phyloP scores from a whole-genome alignment of 2,888 invertebrate genomes.

The Drosophila rellima region DNA sequence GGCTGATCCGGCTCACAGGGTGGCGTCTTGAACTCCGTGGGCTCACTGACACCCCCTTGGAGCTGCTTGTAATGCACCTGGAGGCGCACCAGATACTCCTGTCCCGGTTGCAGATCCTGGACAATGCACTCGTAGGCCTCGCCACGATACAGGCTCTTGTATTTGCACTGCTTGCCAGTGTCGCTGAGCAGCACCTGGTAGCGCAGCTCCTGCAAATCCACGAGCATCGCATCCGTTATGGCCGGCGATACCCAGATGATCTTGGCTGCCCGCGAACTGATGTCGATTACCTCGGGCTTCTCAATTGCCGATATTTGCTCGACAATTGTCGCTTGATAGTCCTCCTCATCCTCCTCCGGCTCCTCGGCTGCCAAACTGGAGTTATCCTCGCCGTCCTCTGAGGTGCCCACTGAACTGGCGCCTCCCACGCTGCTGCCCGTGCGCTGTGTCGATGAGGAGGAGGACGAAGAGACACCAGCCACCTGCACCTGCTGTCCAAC shows the following conservation, averaged over 20 bases:
- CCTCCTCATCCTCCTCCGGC: slow-evolving; percentile 91
- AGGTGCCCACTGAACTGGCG: slow-evolving; percentile 88
- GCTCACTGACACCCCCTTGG: slow-evolving; percentile 91
- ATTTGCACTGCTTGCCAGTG: slow-evolving; percentile 92
- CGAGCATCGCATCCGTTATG: slow-evolving; percentile 76
- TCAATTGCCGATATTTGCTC: slow-evolving; percentile 91
- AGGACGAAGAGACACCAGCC: background rate
- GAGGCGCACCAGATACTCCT: slow-evolving; percentile 93
- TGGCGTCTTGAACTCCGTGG: slow-evolving; percentile 92
- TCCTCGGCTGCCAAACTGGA: slow-evolving; percentile 89
- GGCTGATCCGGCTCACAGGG: slow-evolving; percentile 93
- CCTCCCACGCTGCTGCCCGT: slow-evolving; percentile 85
- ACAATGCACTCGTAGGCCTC: slow-evolving; percentile 92
- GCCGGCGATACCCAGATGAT: slow-evolving; percentile 92
- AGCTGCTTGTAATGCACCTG: slow-evolving; percentile 91
- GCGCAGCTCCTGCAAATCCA: slow-evolving; percentile 86
- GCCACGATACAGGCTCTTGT: slow-evolving; percentile 94
- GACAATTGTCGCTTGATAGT: slow-evolving; percentile 89
- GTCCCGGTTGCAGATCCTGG: slow-evolving; percentile 94
- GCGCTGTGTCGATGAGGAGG: slow-evolving; percentile 18
- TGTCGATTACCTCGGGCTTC: slow-evolving; percentile 92
- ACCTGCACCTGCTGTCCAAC: slow-evolving; percentile 3
- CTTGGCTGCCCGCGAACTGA: slow-evolving; percentile 93
- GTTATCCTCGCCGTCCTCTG: slow-evolving; percentile 92
- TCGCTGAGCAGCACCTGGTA: slow-evolving; percentile 94